Conservation (phyloP, 2,797 vertebrate genomes). For the Falco rusticolus region DNA sequence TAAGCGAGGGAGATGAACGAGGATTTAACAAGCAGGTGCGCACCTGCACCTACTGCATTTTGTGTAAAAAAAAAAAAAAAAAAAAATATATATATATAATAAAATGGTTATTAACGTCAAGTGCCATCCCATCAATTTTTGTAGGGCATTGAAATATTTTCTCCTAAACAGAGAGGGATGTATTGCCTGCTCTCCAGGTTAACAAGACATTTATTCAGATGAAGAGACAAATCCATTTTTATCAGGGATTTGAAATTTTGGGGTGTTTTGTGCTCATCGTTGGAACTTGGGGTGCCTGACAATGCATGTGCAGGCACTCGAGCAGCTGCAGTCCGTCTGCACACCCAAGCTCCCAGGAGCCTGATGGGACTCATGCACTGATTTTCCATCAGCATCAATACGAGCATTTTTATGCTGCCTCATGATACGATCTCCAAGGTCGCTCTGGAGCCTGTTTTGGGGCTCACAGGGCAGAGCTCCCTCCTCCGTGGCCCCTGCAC, state of each 20-base stretch:
- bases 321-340: background rate
- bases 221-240: background rate
- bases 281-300: background rate
- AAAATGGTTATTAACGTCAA: background rate
- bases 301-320: fast-evolving
- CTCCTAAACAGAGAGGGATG: background rate
- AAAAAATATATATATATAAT: no score
- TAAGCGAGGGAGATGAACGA: background rate
- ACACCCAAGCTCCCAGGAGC: background rate
- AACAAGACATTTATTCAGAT: background rate
- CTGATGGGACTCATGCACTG: background rate
- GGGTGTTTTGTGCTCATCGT: background rate
- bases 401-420: background rate
- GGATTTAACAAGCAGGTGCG: background rate
- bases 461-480: background rate
- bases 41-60: fast-evolving
- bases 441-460: background rate
- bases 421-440: background rate
- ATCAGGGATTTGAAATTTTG: background rate
- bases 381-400: background rate
- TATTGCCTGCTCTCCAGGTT: background rate
- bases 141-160: background rate
- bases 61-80: no score
- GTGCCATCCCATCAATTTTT: background rate
- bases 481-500: background rate